Evolutionary conservation across 2,113 vertebrate genomes (phyloP).

Genomic region (Lipotes vexillifer): DNA sequence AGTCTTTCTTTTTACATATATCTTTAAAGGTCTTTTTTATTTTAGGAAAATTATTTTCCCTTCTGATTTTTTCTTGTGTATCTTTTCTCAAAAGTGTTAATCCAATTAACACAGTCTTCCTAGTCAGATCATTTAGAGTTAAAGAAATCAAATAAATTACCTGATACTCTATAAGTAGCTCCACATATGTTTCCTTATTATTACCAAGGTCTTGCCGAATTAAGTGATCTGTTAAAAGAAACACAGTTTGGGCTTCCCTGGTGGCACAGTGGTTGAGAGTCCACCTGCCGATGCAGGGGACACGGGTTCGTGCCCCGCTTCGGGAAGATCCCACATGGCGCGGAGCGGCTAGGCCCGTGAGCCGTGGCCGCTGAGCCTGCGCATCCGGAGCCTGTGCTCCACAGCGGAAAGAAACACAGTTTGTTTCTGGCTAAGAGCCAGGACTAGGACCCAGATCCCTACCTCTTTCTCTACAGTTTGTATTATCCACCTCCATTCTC

Average conservation of each 20-base stretch:
- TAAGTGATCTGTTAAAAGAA: background rate
- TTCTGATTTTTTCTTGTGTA: background rate
- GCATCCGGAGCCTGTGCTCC: no score
- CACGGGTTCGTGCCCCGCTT: no score
- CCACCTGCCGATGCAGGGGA: no score
- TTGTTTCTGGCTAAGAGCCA: background rate
- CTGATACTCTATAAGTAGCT: background rate
- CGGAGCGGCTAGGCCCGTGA: no score
- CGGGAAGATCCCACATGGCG: no score
- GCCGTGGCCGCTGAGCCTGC: no score
- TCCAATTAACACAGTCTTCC: background rate
- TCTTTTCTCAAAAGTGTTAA: background rate
- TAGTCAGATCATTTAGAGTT: background rate
- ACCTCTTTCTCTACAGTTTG: background rate
- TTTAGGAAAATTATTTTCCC: background rate
- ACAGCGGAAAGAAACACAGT: background rate
- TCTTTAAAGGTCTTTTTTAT: background rate
- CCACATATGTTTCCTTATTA: background rate
- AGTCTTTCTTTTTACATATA: background rate
- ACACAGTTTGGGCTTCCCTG: no score
- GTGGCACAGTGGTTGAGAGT: no score
- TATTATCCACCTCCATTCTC: background rate
- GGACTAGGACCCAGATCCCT: background rate
- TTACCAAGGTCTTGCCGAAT: background rate
- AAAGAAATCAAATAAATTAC: background rate